Base-by-base conservation (phyloP, 2,888 invertebrate species). In the Drosophila recens region DNA sequence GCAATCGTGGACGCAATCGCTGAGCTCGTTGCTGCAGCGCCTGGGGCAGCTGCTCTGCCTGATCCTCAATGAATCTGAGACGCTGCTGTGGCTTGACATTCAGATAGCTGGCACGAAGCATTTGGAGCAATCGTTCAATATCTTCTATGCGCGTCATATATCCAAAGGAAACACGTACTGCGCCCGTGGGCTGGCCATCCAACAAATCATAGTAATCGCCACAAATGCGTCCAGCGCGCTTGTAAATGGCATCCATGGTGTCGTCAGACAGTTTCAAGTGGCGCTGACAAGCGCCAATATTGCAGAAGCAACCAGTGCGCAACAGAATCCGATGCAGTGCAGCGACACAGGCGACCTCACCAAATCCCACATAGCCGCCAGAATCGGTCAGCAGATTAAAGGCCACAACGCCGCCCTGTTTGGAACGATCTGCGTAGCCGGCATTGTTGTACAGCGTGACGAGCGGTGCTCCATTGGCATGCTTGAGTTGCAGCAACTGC, bases 271-370 rank as follows among this genome's bases (percentile, higher is more conserved):
- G 93, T 8, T 93, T 92, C 49, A 99, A 93, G 89, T 97, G 96
- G 53, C 95, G 93, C 91, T 98, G 97, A 90, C 99, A 99, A 2
- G 98, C 97, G 13, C 99, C 99, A 1, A 98, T 96, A 93, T 99
- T 99, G 92, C 99, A 99, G 91, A 98, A 98, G 91, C 99, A 99
- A 0, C 99, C 99, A 1, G 98, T 98, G 74, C 99, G 94, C 43
- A 99, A 92, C 80, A 96, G 95, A 56, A 99, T 96, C 82, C 96
- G 96, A 91, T 97, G 96, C 58, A 98, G 93, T 79, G 97, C 96
- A 0, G 98, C 97, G 94, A 99, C 95, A 89, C 97, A 96, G 87
- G 97, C 95, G 67, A 98, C 97, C 96, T 98, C 98, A 69, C 96
- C 94, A 93, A 96, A 99, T 56, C 99, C 99, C 82, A 98, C 95